Percentiles rank a stretch among this genome's conserved stretches.
phyloP scores from a whole-genome alignment of 2,113 vertebrate genomes.

The Hippopotamus amphibius region DNA sequence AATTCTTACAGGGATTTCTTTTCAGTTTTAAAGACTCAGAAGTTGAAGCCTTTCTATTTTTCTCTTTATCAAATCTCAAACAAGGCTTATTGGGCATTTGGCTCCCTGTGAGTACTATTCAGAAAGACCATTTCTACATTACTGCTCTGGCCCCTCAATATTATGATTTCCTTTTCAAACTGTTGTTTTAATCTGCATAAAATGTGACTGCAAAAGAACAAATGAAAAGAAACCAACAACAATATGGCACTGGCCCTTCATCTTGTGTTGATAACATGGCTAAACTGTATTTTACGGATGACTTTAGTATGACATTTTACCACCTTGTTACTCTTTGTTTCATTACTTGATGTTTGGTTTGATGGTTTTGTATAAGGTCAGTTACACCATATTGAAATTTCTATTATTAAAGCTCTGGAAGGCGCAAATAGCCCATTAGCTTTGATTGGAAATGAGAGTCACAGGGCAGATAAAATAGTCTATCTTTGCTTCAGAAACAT shows the following conservation, averaged over 20 bases:
- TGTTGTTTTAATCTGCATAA: conserved; percentile 7
- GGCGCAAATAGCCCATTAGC: background rate
- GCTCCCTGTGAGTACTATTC: background rate
- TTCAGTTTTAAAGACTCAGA: conserved; percentile 2
- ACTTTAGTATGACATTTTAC: background rate
- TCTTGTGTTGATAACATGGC: background rate
- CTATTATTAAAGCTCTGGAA: conserved; percentile 19
- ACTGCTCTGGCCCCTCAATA: background rate
- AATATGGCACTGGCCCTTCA: background rate
- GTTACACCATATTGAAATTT: background rate
- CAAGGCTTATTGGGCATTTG: background rate
- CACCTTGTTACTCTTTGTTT: conserved; percentile 16
- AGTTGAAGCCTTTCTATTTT: background rate
- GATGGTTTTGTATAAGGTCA: conserved; percentile 26
- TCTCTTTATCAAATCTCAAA: background rate
- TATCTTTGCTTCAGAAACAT: background rate
- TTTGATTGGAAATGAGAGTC: conserved; percentile 49
- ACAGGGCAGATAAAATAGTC: background rate
- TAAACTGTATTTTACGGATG: background rate
- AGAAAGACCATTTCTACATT: background rate
- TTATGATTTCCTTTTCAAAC: background rate
- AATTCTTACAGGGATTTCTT: background rate
- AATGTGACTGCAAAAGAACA: background rate
- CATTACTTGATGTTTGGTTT: background rate
- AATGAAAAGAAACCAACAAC: background rate